Evolutionary conservation across 2,888 invertebrate species (phyloP).

Genomic region (Julus scanicus): DNA sequence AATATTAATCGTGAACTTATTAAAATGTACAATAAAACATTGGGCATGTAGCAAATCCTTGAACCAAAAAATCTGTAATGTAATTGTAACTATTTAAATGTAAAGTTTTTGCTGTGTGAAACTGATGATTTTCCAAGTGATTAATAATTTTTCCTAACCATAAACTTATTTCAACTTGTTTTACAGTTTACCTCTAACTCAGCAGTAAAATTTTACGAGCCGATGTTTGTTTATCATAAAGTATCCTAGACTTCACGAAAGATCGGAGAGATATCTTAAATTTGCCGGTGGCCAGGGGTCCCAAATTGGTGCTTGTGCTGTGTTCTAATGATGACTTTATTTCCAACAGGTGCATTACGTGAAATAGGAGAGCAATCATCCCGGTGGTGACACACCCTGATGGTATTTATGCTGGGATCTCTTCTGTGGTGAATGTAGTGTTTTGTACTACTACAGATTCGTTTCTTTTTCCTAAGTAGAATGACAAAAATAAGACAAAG

Average conservation of each 20-base stretch:
- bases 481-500: conserved; percentile 55
- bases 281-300: conserved; percentile 51
- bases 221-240: conserved; percentile 49
- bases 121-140: conserved; percentile 18
- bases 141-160: conserved; percentile 44
- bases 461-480: conserved; percentile 54
- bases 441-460: conserved; percentile 57
- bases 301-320: conserved; percentile 52
- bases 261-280: conserved; percentile 10
- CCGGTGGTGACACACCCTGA: conserved; percentile 56
- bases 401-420: conserved; percentile 59
- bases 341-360: conserved; percentile 59
- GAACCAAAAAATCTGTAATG: conserved; percentile 9
- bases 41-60: conserved; percentile 8
- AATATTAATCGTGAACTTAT: neutral
- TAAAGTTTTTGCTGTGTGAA: conserved; percentile 44
- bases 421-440: conserved; percentile 59
- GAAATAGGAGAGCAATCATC: conserved; percentile 57
- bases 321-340: conserved; percentile 58
- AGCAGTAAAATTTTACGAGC: conserved; percentile 49
- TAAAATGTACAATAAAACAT: conserved; percentile 22
- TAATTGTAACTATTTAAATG: conserved; percentile 18
- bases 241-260: conserved; percentile 51
- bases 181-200: conserved; percentile 51
- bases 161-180: conserved; percentile 50